A percentile compares a stretch with the other conserved stretches of the same genome.
These are phyloP conservation scores for Eulemur rufifrons DNA, from an alignment of 2,113 vertebrate species.

Conservation along the genomic window DNA sequence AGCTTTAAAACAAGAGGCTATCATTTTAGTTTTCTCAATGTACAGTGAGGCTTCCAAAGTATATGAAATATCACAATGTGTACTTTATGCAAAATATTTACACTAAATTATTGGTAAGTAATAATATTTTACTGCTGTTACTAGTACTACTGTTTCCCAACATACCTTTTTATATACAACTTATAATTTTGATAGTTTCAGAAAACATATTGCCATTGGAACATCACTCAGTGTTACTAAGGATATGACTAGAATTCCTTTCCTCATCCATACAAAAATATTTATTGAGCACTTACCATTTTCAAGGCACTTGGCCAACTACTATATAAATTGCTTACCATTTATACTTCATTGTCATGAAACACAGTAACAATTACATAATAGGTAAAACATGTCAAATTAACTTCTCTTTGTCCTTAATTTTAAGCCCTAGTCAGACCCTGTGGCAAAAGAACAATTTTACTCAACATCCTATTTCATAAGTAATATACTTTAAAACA, in stretches of 20 bases:
- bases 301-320: neutral
- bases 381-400: neutral
- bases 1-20: neutral
- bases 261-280: neutral
- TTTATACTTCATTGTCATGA: neutral
- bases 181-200: neutral
- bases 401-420: neutral
- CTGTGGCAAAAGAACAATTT: constrained; percentile 19
- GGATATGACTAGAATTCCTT: neutral
- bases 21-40: neutral
- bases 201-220: neutral
- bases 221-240: neutral
- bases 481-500: neutral
- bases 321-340: neutral
- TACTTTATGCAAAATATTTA: neutral
- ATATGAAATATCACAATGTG: neutral
- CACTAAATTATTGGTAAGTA: neutral
- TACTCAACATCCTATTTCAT: neutral
- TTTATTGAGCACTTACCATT: neutral
- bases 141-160: neutral
- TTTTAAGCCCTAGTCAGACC: neutral
- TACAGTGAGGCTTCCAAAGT: neutral
- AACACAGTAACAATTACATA: neutral
- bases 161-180: neutral
- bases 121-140: neutral